Percentiles rank a stretch among this genome's conserved stretches.
phyloP scores from a whole-genome alignment of 1,140 invertebrate species.

The Heliconius congener region DNA sequence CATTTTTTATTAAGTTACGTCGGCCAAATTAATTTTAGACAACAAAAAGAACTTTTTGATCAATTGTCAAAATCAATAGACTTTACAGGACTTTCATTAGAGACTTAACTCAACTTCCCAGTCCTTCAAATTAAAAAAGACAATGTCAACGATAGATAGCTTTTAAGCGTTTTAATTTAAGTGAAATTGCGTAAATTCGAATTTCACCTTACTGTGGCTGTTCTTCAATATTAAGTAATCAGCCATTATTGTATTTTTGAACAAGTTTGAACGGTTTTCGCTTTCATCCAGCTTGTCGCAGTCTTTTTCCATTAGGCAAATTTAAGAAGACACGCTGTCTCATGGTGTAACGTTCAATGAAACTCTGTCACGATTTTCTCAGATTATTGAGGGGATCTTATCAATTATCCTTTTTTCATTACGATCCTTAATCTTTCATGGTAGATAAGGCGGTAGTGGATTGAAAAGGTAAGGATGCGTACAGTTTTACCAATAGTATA shows the following conservation, averaged over 20 bases:
- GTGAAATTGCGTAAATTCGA: background rate
- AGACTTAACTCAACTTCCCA: background rate
- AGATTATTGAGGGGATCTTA: background rate
- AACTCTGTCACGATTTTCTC: background rate
- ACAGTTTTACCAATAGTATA: background rate
- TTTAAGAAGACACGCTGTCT: slow-evolving; percentile 11
- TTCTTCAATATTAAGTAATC: background rate
- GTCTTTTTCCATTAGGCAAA: slow-evolving; percentile 10
- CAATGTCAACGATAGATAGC: background rate
- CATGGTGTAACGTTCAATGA: slow-evolving; percentile 3
- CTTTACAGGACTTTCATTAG: background rate
- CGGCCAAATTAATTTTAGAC: background rate
- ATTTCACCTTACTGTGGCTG: background rate
- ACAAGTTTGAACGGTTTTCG: background rate
- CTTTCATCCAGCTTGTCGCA: background rate
- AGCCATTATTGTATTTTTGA: background rate
- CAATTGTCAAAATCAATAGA: background rate
- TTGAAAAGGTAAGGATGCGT: background rate
- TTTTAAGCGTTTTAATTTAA: background rate
- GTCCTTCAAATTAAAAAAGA: background rate
- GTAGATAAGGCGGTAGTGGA: background rate
- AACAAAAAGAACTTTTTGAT: background rate
- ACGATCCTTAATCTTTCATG: background rate
- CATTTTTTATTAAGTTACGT: no score
- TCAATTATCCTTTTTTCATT: slow-evolving; percentile 4